Conservation (phyloP, 2,113 vertebrate species). For the Chaetura pelagica region DNA sequence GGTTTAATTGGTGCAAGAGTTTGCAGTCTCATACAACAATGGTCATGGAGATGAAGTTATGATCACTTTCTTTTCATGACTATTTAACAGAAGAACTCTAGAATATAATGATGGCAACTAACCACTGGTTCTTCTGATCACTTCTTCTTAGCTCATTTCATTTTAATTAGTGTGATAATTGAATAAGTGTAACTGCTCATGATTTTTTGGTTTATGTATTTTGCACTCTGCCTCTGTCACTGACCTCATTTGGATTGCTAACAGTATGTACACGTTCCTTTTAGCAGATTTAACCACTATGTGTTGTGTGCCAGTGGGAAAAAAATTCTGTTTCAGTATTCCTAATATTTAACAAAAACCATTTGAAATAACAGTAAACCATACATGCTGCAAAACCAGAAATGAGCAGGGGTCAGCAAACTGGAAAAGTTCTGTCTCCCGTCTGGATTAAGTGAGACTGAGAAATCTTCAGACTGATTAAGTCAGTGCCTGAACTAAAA, state of each 20-base stretch:
- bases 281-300: background rate
- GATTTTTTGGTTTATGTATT: background rate
- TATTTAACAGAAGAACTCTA: background rate
- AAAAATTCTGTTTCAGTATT: background rate
- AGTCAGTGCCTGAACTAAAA: background rate
- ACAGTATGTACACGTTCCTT: background rate
- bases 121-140: background rate
- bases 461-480: background rate
- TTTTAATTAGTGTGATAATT: background rate
- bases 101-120: background rate
- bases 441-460: background rate
- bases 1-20: background rate
- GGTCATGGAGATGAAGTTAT: background rate
- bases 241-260: background rate
- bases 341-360: background rate
- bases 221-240: background rate
- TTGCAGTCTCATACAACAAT: background rate
- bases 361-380: background rate
- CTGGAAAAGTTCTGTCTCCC: background rate
- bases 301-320: background rate
- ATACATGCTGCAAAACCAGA: background rate
- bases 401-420: background rate
- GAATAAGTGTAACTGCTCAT: background rate
- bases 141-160: background rate
- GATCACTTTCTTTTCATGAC: background rate